Percentiles rank a stretch among this genome's conserved stretches.
phyloP scores from a whole-genome alignment of 2,797 vertebrate species.

The Esox lucius region DNA sequence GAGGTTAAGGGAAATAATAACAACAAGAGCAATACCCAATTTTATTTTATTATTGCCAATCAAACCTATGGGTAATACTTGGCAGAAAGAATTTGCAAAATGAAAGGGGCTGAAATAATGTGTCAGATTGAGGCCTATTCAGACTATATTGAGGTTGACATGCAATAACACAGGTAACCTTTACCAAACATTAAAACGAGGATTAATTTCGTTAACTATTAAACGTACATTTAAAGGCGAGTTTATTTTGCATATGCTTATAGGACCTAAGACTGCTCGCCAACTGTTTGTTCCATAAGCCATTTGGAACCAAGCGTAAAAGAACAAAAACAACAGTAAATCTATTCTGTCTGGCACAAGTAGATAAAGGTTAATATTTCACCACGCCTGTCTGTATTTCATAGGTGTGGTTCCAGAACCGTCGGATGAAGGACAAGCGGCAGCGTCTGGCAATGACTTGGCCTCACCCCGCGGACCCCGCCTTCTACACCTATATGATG shows the following conservation, averaged over 20 bases:
- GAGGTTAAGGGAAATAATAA: constrained; percentile 29
- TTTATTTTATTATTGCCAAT: background rate
- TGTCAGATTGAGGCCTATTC: background rate
- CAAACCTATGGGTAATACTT: background rate
- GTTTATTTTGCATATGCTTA: background rate
- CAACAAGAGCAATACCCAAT: background rate
- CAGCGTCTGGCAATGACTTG: constrained; percentile 98
- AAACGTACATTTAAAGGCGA: background rate
- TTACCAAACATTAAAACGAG: background rate
- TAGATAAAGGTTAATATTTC: constrained; percentile 59
- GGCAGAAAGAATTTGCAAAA: background rate
- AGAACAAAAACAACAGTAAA: background rate
- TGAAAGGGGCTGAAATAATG: background rate
- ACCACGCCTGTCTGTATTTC: constrained; percentile 45
- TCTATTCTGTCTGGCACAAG: background rate
- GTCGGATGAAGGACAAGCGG: constrained; percentile 98
- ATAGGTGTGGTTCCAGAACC: constrained; percentile 99
- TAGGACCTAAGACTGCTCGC: background rate
- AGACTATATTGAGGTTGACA: background rate
- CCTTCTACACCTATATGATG: constrained; percentile 99
- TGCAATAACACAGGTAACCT: background rate
- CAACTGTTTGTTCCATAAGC: background rate
- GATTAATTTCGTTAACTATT: background rate
- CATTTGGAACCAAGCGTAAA: constrained; percentile 2
- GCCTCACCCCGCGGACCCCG: constrained; percentile 97